Evolutionary conservation across 2,113 vertebrate genomes (phyloP).

Genomic region (Aramus guarauna): DNA sequence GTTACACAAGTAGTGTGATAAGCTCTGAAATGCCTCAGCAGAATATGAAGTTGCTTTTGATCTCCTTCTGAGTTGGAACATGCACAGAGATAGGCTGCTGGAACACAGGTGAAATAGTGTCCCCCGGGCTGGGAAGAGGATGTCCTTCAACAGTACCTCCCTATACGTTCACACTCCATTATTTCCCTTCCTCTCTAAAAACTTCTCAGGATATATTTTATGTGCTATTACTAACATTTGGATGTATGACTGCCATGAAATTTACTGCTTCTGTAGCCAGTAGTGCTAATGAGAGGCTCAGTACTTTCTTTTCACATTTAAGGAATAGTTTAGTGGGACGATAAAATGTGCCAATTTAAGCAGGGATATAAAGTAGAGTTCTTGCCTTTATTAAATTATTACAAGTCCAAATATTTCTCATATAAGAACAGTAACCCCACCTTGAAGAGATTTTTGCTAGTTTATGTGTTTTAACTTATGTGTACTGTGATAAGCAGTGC

Average conservation of each 20-base stretch:
- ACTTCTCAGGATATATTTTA: background rate
- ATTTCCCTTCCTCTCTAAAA: background rate
- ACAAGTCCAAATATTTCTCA: background rate
- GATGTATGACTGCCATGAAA: background rate
- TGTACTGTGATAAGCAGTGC: background rate
- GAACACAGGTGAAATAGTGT: background rate
- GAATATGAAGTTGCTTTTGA: constrained; percentile 22
- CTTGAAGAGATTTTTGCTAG: background rate
- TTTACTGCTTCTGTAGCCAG: background rate
- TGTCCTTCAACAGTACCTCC: background rate
- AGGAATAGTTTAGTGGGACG: background rate
- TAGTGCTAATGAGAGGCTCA: background rate
- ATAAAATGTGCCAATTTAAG: background rate
- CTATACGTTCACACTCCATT: background rate
- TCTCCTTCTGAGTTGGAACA: background rate
- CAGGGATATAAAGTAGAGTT: background rate
- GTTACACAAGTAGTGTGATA: background rate
- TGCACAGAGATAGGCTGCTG: background rate
- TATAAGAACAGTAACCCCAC: background rate
- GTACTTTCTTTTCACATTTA: background rate
- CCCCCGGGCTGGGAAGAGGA: background rate
- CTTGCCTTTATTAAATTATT: background rate
- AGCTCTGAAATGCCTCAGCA: background rate
- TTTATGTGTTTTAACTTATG: background rate
- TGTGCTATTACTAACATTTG: background rate